Conservation (phyloP, 2,888 invertebrate species). For the Tiliacea aurago region DNA sequence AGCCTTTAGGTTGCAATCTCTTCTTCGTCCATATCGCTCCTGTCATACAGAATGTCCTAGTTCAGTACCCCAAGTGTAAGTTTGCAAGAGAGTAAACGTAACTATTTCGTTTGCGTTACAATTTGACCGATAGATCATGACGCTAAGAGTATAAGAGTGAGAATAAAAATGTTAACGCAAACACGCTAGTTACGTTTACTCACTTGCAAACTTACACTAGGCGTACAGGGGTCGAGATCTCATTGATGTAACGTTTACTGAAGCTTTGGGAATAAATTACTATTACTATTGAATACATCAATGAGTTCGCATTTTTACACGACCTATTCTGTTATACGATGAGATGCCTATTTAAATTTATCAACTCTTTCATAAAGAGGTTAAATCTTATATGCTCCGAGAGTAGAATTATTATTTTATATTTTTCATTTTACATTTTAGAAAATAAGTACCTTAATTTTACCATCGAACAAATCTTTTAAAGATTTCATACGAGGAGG, state of each 20-base stretch:
- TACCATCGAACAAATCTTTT: background rate
- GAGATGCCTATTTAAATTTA: background rate
- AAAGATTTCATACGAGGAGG: conserved; percentile 16
- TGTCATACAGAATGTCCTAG: no score
- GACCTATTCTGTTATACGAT: background rate
- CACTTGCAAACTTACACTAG: no score
- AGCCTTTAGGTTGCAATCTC: background rate
- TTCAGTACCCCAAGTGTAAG: no score
- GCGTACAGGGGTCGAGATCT: no score
- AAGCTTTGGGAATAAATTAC: no score
- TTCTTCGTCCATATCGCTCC: background rate
- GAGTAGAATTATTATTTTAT: background rate
- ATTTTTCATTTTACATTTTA: background rate
- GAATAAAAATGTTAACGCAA: no score
- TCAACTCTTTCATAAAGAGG: background rate
- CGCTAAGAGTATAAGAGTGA: no score
- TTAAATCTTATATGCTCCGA: background rate
- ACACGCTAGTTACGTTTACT: no score
- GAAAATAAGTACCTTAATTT: background rate
- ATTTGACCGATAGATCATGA: no score
- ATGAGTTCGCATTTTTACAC: background rate
- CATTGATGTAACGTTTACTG: no score
- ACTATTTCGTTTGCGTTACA: no score
- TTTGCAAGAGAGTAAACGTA: no score
- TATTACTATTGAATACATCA: background rate